Evolutionary conservation across 2,113 vertebrate genomes (phyloP).

Genomic region (Penelope pileata): DNA sequence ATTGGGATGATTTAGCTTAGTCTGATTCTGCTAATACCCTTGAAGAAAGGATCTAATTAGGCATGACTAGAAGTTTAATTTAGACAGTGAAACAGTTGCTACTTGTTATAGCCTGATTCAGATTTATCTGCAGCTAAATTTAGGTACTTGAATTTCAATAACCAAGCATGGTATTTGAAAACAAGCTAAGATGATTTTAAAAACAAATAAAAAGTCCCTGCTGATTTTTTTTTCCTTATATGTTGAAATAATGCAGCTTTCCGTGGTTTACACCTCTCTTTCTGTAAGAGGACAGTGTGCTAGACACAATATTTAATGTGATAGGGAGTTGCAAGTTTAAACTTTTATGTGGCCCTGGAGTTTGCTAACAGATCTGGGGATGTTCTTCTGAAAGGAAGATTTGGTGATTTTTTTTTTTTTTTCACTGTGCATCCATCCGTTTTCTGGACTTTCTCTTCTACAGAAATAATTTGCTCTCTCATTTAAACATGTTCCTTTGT

Average conservation of each 20-base stretch:
- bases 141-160: not conserved
- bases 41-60: conserved; percentile 29
- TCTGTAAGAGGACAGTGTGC: not conserved
- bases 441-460: not conserved
- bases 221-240: not conserved
- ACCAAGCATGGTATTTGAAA: not conserved
- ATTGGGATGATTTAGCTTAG: not conserved
- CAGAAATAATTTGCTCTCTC: not conserved
- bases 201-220: conserved; percentile 8
- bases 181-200: not conserved
- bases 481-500: not conserved
- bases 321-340: not conserved
- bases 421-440: not conserved
- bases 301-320: not conserved
- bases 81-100: not conserved
- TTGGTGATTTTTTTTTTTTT: not conserved
- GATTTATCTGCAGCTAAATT: conserved; percentile 7
- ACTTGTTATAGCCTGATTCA: not conserved
- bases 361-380: not conserved
- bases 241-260: conserved; percentile 27
- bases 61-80: conserved; percentile 9
- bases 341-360: not conserved
- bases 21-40: not conserved
- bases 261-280: not conserved
- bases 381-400: not conserved